Conservation (phyloP, 2,888 invertebrate species). For the Argynnis bischoffii region DNA sequence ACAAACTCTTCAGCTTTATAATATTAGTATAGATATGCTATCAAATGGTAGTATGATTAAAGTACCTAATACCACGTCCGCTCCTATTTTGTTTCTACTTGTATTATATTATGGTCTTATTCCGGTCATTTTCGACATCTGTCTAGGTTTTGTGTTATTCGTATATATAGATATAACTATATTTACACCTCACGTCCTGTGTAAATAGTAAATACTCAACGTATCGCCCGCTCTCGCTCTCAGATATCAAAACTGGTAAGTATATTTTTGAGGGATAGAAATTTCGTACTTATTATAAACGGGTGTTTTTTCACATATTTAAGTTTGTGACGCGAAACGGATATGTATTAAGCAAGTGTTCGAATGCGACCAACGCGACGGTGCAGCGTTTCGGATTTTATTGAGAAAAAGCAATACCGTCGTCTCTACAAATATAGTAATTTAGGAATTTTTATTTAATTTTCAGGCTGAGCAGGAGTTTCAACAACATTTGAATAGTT, state of each 20-base stretch:
- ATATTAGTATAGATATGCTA: no score
- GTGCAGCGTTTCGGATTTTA: neutral
- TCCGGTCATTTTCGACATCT: no score
- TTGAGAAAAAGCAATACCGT: neutral
- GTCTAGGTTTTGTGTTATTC: no score
- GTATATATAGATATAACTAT: no score
- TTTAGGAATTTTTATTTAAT: conserved; percentile 18
- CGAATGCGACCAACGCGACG: neutral
- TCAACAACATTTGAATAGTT: conserved; percentile 67
- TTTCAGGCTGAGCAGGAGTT: conserved; percentile 75
- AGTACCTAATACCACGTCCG: no score
- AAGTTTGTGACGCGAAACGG: neutral
- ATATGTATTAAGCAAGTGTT: neutral
- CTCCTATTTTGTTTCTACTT: no score
- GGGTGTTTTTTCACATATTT: conserved; percentile 46
- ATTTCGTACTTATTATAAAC: conserved; percentile 45
- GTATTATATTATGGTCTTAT: no score
- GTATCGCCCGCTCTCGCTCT: neutral
- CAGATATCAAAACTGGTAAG: conserved; percentile 49
- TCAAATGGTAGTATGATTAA: no score
- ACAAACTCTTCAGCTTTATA: no score
- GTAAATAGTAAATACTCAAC: neutral
- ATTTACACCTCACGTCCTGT: neutral
- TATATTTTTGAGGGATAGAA: conserved; percentile 46
- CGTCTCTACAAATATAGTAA: neutral